These are phyloP conservation scores for Rhinopomastus cyanomelas DNA, from an alignment of 2,113 vertebrate species.

Conservation along the genomic window DNA sequence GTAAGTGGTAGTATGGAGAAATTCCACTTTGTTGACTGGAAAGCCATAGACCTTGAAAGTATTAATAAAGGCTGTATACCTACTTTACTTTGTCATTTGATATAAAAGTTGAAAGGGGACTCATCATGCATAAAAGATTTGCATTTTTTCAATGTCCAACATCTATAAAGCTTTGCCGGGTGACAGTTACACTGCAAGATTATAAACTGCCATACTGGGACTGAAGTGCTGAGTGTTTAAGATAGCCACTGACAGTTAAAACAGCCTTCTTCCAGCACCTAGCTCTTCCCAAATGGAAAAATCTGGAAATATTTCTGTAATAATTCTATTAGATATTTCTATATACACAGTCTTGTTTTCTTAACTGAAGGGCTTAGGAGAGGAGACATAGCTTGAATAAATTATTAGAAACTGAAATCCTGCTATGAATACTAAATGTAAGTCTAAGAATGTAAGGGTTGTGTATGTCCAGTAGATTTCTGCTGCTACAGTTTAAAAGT, in stretches of 20 bases:
- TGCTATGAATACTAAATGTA: neutral
- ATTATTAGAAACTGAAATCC: neutral
- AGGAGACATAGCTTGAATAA: neutral
- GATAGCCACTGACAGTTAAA: neutral
- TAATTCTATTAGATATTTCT: neutral
- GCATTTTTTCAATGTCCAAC: neutral
- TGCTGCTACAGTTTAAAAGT: neutral
- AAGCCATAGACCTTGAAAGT: neutral
- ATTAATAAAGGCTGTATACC: neutral
- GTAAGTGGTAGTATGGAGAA: neutral
- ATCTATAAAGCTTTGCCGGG: neutral
- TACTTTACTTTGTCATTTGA: neutral
- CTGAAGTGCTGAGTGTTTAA: neutral
- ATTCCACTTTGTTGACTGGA: neutral
- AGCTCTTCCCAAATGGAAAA: neutral
- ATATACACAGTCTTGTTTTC: neutral
- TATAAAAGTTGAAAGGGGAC: neutral
- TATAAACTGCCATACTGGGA: neutral
- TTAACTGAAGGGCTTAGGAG: neutral
- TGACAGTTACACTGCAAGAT: neutral
- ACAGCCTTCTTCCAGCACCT: neutral
- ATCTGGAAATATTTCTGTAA: neutral
- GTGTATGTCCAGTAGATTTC: neutral
- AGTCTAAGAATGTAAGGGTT: neutral
- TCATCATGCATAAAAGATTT: neutral